Base-by-base conservation (phyloP, 92 coral and sea anemone species). In the Nematostella vectensis region DNA sequence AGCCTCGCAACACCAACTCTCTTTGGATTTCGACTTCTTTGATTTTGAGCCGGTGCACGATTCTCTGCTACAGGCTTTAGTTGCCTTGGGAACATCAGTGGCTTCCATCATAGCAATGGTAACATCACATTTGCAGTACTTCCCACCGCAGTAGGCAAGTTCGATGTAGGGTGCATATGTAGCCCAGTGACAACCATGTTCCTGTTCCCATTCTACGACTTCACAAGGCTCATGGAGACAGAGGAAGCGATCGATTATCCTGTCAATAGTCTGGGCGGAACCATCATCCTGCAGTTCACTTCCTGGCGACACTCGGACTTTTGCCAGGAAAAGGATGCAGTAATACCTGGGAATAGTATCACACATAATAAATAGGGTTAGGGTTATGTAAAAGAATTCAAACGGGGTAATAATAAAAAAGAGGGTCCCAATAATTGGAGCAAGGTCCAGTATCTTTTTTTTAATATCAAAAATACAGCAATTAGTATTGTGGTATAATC, bases 61-160 rank as follows among this genome's bases (percentile, higher is more conserved):
- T 17, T 26, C 25, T 4, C 29, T 21, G 2, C 50, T 33, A 19
- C 12, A 19, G 10, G 3, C 13, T 22, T 6, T 11, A 3, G 31
- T 17, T 12, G 27, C 12, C 28, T 27, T 58, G 25, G 11, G 29
- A 6, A 19, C 51, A 45, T 8, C 51, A 4, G 23, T 4, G 4
- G 9, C 17, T 4, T 4, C 18, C 22, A 0, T 11, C 3, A 24
- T 9, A 2, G 24, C 22, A 12, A 33, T 8, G 50, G 29, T 24
- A 33, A 36, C 31, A 38, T 58, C 49, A 39, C 63, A 58, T 15
- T 33, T 39, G 50, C 63, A 58, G 45, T 58, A 58, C 49, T 33
- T 20, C 33, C 63, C 63, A 33, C 63, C 58, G n/a, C 71, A 49
- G 51, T 43, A 72, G 21, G 68, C 68, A n/a, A 72, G 25, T 29